Evolutionary conservation across 2,797 vertebrate genomes (phyloP).

Genomic region (Avahi laniger): DNA sequence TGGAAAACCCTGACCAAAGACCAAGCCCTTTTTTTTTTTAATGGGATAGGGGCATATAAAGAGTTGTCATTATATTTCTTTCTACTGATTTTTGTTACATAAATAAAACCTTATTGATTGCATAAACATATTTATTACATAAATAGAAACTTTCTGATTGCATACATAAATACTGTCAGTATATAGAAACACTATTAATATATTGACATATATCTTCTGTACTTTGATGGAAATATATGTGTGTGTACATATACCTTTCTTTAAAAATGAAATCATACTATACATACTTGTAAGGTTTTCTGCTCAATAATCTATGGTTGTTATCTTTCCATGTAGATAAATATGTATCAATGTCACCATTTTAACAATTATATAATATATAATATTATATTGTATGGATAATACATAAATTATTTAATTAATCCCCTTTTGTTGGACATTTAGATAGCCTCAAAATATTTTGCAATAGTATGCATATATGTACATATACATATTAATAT

Average conservation of each 20-base stretch:
- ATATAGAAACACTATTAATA: neutral
- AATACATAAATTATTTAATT: neutral
- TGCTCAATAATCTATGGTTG: neutral
- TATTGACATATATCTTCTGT: neutral
- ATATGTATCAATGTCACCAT: neutral
- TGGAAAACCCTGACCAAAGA: neutral
- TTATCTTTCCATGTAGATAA: neutral
- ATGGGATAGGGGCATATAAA: neutral
- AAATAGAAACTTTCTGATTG: constrained; percentile 11
- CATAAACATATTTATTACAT: neutral
- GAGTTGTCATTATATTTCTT: neutral
- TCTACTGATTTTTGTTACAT: neutral
- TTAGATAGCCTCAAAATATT: neutral
- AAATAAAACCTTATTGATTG: neutral
- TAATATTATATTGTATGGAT: neutral
- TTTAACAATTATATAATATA: neutral
- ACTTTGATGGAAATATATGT: neutral
- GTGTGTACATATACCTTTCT: neutral
- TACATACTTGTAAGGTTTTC: neutral
- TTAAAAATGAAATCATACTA: constrained; percentile 7
- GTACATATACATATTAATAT: neutral
- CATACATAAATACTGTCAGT: neutral
- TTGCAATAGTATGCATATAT: neutral
- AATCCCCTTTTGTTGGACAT: neutral
- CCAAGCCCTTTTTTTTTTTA: neutral